Base-by-base conservation (phyloP, 1,140 invertebrate genomes). In the Drosophila busckii region DNA sequence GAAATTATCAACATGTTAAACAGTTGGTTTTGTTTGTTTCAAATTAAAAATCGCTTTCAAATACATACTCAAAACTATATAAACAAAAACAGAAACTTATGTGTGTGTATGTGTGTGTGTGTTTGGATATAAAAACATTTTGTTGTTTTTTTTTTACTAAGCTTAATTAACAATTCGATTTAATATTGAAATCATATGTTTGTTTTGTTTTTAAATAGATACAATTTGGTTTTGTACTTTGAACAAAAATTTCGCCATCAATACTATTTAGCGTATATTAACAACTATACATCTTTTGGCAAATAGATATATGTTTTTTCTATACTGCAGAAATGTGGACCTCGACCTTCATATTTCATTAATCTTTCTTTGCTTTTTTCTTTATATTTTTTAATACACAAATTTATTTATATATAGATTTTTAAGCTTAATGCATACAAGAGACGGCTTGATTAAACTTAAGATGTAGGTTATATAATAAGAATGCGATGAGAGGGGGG, bases 211-310 rank as follows among this genome's bases (percentile, higher is more conserved):
- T 34, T 40, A 40, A 9, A 23, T 49, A 48, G 26, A 16, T 44
- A 73, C 52, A 48, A 31, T 53, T 76, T 38, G 25, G 55, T 55
- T 70, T 82, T 82, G 69, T 59, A 82, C 68, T 80, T 85, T 85
- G 84, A 87, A 87, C 85, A 87, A 87, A 87, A 87, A 87, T 87
- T 80, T 85, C 82, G 84, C 84, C 84, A 86, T 86, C 84, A 85
- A 83, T 85, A 75, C 73, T 82, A 71, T 70, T 75, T 76, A 85
- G 71, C 75, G 71, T 83, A 73, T 73, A 69, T 85, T 71, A 80
- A 82, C 54, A 80, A 80, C 73, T 69, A 80, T 80, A 80, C 75
- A 80, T 80, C 73, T 78, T n/a, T 78, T 68, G 75, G 64, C 75
- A 80, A 80, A 29, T 50, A 80, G 73, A 80, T 82, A 80, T 80